Percentiles rank a stretch among this genome's conserved stretches.
Conservation (phyloP, 2,888 invertebrate species). For the Drosophila melanosoma region DNA sequence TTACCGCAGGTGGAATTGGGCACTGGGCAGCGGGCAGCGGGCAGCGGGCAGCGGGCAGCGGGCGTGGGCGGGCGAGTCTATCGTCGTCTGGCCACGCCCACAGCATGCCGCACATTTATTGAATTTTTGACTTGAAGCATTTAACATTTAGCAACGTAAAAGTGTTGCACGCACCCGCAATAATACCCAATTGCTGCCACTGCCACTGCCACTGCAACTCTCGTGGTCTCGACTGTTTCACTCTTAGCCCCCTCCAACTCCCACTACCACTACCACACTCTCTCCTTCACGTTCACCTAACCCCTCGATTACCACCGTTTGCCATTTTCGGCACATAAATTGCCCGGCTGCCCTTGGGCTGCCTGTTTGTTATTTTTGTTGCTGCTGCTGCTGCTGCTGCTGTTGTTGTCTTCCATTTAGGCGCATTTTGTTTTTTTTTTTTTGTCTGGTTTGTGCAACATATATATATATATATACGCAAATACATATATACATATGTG, state of each 20-base stretch:
- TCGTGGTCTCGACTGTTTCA: constrained; percentile 7
- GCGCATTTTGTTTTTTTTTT: constrained; percentile 57
- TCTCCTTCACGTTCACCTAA: neutral
- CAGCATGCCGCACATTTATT: constrained; percentile 66
- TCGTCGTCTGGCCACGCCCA: constrained; percentile 52
- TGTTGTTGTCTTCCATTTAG: constrained; percentile 73
- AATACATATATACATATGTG: constrained; percentile 2
- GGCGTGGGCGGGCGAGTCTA: neutral
- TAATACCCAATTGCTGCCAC: constrained; percentile 23
- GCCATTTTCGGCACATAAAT: constrained; percentile 76
- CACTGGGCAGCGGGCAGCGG: too few relatives aligned
- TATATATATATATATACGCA: neutral
- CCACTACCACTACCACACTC: neutral
- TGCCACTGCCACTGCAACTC: neutral
- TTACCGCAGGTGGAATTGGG: constrained; percentile 35
- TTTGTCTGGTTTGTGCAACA: constrained; percentile 23
- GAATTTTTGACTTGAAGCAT: constrained; percentile 78
- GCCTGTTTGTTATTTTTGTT: constrained; percentile 40
- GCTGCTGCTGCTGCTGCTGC: constrained; percentile 26
- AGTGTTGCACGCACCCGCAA: constrained; percentile 62
- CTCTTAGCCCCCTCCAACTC: constrained; percentile 9
- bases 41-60: neutral
- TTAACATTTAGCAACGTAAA: constrained; percentile 70
- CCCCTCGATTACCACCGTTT: constrained; percentile 32
- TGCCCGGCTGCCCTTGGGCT: constrained; percentile 52